A percentile compares a stretch with the other conserved stretches of the same genome.
Conservation (phyloP, 2,888 invertebrate species). For the Formica aserva region DNA sequence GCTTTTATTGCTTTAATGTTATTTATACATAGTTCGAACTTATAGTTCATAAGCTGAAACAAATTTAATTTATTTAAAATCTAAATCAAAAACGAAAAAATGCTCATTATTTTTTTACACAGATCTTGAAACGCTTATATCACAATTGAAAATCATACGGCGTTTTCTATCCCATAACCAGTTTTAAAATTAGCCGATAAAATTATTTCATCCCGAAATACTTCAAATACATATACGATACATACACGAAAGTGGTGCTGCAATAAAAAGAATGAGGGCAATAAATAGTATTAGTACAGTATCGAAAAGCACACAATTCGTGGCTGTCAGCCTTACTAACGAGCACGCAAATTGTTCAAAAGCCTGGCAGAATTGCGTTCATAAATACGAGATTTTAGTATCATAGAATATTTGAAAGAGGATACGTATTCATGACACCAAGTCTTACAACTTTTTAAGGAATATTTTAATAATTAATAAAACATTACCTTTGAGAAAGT, state of each 20-base stretch:
- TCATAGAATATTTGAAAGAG: neutral
- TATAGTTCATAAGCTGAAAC: neutral
- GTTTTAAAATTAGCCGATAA: constrained; percentile 14
- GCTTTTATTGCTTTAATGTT: neutral
- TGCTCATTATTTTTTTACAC: neutral
- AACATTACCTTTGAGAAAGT: neutral
- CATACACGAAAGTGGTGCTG: neutral
- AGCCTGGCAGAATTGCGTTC: neutral
- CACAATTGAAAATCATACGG: neutral
- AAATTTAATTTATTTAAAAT: neutral
- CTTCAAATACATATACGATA: neutral
- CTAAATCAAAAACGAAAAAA: neutral
- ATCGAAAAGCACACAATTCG: neutral
- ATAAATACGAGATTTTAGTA: constrained; percentile 1
- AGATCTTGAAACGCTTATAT: neutral
- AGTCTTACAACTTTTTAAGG: neutral
- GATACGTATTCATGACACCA: neutral
- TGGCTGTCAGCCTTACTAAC: neutral
- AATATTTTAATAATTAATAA: neutral
- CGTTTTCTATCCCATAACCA: neutral
- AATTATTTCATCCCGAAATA: neutral
- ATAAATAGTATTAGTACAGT: constrained; percentile 25
- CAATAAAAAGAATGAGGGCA: neutral
- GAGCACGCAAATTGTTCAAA: constrained; percentile 14
- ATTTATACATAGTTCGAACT: neutral